Evolutionary conservation across 2,888 invertebrate species (phyloP), one percentile per base, ranked within the genome.

Genomic region (Gymnocheta viridis): DNA sequence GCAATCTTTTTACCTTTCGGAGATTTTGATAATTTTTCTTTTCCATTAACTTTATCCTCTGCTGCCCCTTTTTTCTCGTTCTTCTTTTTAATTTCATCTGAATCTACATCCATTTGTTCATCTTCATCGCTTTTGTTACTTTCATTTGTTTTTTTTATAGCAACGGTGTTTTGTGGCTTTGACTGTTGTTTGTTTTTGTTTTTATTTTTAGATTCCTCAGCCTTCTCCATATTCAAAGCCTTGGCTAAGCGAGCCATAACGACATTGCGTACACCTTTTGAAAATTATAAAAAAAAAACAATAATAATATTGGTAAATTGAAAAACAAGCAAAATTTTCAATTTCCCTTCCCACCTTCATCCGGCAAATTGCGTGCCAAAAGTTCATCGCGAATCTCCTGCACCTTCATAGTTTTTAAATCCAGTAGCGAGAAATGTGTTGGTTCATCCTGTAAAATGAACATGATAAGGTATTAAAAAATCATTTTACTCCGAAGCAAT

Each of bases 361-460:
- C 94, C 90, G 95, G 96, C 73, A 96, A 93, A 89, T 94, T 95
- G 27, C 98, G 94, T 0, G 96, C 96, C 82, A 95, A 95, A 87
- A 99, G 92, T 91, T 99, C 98, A 87, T 95, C 94, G 62, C 96
- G 94, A 77, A 99, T 93, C 85, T 97, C 96, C 77, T 94, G 94
- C 24, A 98, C 96, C 91, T 96, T 96, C 94, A 98, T 96, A 17
- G 94, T 94, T 91, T 96, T 97, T 29, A 96, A 94, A 92, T 98
- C 97, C 89, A 98, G 92, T 88, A 96, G 95, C 10, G 96, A 95
- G 92, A 95, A 96, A 92, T 97, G 97, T 2, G 72, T 56, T 5
- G 54, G 93, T 88, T 95, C 91, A 60, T 94, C 94, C 94, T 95
- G 92, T 89, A 93, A 93, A 10, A 72, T 58, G n/a, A 80, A 66